Base-by-base conservation (phyloP, 2,797 vertebrate species). In the Amphiprion clarkii region DNA sequence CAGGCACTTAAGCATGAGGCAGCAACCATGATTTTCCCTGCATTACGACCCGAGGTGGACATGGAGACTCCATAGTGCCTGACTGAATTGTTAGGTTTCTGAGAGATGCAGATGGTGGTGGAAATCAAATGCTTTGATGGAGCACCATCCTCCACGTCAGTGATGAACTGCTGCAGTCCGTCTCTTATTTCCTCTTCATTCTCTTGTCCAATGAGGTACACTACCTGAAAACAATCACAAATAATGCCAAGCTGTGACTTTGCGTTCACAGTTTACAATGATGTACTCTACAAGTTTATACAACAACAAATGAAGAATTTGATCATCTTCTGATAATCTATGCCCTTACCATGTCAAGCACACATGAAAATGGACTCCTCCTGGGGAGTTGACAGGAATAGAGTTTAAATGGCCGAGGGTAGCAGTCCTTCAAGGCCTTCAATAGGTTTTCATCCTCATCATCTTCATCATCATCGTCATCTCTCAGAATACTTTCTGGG, bases 341-440 rank as follows among this genome's bases (percentile, higher is more conserved):
- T 17, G 11, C 8, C 31, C 75, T 79, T 55, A 88, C 83, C 83
- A 81, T 72, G 31, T 88, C 81, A 0, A 82, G 49, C 56, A 88
- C 63, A 67, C 81, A 83, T 7, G 86, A 83, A 29, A 85, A 19
- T 6, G 83, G 83, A 67, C 23, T 54, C 21, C 83, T 48, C 14
- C 7, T 54, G n/a, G 86, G 86, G 21, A 88, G 3, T 0, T 70
- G 48, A 60, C 36, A 39, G 2, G 19, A 52, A 51, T 29, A 88
- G 1, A 1, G 9, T 0, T 0, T 0, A 52, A 88, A 88, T 23
- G 83, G 66, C 0, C 0, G 0, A 2, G 81, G 81, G 60, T 16
- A 65, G 1, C 0, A 0, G 0, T 0, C 0, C 12, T 0, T 9
- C 25, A 82, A 6, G 0, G 0, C 0, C 0, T 21, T 0, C 0